Evolutionary conservation across 1,140 invertebrate species (phyloP), one percentile per base, ranked within the genome.

Genomic region (Panulirus ornatus): DNA sequence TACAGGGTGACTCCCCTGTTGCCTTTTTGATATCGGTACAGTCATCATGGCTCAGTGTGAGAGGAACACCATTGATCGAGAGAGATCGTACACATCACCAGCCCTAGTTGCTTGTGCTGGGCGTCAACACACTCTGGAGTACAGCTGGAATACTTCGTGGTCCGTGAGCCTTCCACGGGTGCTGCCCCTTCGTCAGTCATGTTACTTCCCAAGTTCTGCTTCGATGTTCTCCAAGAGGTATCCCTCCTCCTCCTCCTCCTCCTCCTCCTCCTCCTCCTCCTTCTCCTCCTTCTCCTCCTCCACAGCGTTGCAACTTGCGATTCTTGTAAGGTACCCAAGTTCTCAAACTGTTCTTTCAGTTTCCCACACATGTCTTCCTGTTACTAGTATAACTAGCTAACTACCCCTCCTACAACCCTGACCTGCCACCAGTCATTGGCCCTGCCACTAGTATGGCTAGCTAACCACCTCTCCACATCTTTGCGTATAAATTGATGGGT

Each of bases 341-440:
- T 3, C 34, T 22, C 19, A 30, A 27, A 66, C 3, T 66, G 34
- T 30, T 70, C 16, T 34, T 70, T 9, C 66, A 30, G 1, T 34
- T 70, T 9, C 66, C 36, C 1, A n/a, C 36, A 1, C 66, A 30
- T 9, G 27, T 70, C 16, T 11, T 70, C 16, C 22, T 70, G 6
- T 34, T 70, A 70, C 22, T 70, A 8, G 5, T 70, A 70, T 30
- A 27, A 66, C 63, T 66, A 66, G n/a, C n/a, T 30, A 27, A 66
- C 63, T 66, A 66, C 63, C 34, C n/a, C 63, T 66, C n/a, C 63
- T 66, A 66, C 63, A 27, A 66, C 63, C 34, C n/a, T 30, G n/a
- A 66, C 63, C n/a, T n/a, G 9, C 51, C 51, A 58, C 9, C 9
- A 58, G 22, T 22, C 51, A 11, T 11, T 22, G 22, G 51, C 22